Evolutionary conservation across 2,113 vertebrate species (phyloP).

Genomic region (Hylia prasina): DNA sequence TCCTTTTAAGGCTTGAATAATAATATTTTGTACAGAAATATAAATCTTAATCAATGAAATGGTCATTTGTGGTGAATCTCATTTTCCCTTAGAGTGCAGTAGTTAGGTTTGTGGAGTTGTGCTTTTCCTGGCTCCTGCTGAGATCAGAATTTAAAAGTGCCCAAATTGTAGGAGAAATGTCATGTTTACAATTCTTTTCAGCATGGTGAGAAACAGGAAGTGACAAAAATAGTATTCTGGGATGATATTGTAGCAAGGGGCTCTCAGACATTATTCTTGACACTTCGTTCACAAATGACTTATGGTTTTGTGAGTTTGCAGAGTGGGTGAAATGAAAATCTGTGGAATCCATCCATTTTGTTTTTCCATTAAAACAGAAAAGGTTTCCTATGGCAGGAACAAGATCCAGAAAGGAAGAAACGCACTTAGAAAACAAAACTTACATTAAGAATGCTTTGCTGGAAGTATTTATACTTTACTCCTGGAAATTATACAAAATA

Average conservation of each 20-base stretch:
- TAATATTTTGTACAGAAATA: neutral
- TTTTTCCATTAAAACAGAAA: conserved; percentile 1
- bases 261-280: neutral
- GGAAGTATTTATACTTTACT: conserved; percentile 23
- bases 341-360: neutral
- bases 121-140: neutral
- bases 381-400: neutral
- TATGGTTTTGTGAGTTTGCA: neutral
- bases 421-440: conserved; percentile 4
- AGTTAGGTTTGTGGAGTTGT: neutral
- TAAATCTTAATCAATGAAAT: neutral
- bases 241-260: neutral
- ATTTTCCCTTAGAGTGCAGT: neutral
- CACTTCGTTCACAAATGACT: neutral
- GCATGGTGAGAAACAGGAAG: conserved; percentile 26
- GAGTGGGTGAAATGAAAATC: neutral
- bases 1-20: neutral
- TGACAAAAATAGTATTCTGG: conserved; percentile 39
- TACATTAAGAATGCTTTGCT: neutral
- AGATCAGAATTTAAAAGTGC: neutral
- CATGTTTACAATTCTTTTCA: conserved; percentile 26
- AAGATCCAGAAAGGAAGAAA: conserved; percentile 5
- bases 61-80: neutral
- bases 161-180: conserved; percentile 27
- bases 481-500: conserved; percentile 8